Evolutionary conservation across 2,113 vertebrate species (phyloP).

Genomic region (Oriolus oriolus): DNA sequence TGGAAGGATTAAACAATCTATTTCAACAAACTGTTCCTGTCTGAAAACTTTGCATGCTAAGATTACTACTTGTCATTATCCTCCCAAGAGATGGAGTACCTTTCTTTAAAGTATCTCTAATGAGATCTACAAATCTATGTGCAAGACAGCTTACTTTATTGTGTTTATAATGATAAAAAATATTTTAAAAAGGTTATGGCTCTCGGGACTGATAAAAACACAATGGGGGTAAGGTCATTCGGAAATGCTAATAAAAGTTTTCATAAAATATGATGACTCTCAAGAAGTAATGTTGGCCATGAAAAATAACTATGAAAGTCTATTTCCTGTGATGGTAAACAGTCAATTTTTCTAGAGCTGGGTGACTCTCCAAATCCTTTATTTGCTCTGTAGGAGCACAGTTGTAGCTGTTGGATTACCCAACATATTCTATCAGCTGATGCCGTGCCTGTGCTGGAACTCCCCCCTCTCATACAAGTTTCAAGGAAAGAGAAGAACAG

Average conservation of each 20-base stretch:
- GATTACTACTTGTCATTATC: conserved; percentile 63
- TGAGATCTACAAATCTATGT: conserved; percentile 72
- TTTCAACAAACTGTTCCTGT: conserved; percentile 22
- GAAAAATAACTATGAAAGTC: conserved; percentile 56
- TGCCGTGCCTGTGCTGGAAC: background rate
- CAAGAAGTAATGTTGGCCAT: conserved; percentile 52
- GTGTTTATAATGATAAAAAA: conserved; percentile 73
- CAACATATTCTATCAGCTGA: background rate
- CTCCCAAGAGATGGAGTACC: conserved; percentile 54
- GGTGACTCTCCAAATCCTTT: conserved; percentile 26
- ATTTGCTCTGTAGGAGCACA: background rate
- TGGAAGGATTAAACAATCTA: conserved; percentile 37
- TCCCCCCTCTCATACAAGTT: background rate
- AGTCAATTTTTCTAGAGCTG: background rate
- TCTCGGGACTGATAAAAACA: conserved; percentile 68
- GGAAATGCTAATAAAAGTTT: conserved; percentile 77
- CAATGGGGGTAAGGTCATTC: conserved; percentile 64
- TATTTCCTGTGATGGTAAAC: conserved; percentile 27
- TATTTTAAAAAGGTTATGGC: conserved; percentile 69
- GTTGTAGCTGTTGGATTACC: background rate
- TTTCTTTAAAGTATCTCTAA: conserved; percentile 71
- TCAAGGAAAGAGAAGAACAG: background rate
- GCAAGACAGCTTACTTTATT: conserved; percentile 68
- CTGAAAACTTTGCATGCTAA: conserved; percentile 63
- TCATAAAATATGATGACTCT: conserved; percentile 66